Conservation (phyloP, 2,797 vertebrate genomes). For the Scomberomorus guttatus region DNA sequence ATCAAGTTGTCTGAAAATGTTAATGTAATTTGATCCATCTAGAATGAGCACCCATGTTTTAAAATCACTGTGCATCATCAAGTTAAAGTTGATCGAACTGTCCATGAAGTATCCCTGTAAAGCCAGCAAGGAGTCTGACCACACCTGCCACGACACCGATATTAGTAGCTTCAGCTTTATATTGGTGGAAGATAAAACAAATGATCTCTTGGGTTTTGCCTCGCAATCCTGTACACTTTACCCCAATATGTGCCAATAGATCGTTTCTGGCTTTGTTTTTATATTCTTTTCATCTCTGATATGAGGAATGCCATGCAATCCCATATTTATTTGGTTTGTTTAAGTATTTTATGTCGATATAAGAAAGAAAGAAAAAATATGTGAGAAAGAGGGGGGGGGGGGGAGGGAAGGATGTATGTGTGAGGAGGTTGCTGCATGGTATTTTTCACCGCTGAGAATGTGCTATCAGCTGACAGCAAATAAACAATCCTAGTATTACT, state of each 20-base stretch:
- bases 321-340: slow-evolving; percentile 49
- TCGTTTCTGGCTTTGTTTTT: slow-evolving; percentile 10
- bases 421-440: slow-evolving; percentile 30
- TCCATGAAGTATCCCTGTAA: slow-evolving; percentile 12
- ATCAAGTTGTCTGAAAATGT: slow-evolving; percentile 23
- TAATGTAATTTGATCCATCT: slow-evolving; percentile 9
- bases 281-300: slow-evolving; percentile 20
- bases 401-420: background rate
- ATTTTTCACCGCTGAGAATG: slow-evolving; percentile 56
- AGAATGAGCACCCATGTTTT: slow-evolving; percentile 37
- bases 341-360: slow-evolving; percentile 34
- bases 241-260: slow-evolving; percentile 66
- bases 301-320: slow-evolving; percentile 57
- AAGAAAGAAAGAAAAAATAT: slow-evolving; percentile 12
- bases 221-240: slow-evolving; percentile 24
- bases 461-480: slow-evolving; percentile 51
- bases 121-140: slow-evolving; percentile 57
- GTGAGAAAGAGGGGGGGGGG: background rate
- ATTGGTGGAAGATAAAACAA: slow-evolving; percentile 1
- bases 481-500: slow-evolving; percentile 57
- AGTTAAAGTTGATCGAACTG: slow-evolving; percentile 14
- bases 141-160: background rate
- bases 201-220: slow-evolving; percentile 6
- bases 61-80: slow-evolving; percentile 49
- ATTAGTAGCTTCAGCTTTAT: slow-evolving; percentile 9